A percentile compares a stretch with the other conserved stretches of the same genome.
Evolutionary conservation across 2,888 invertebrate species (phyloP).

Genomic region (Chymomyza procnemis): DNA sequence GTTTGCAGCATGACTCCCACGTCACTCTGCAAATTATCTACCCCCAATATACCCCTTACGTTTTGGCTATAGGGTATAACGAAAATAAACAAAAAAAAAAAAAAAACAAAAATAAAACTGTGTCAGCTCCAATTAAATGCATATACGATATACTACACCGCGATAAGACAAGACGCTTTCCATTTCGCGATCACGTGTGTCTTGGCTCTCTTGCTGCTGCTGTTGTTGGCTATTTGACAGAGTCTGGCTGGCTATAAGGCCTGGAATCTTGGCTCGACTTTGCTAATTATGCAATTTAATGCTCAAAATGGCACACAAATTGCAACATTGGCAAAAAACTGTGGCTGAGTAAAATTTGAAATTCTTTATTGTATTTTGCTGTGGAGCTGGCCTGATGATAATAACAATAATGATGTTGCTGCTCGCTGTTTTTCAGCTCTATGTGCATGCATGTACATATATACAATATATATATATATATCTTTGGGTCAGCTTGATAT

Average conservation of each 20-base stretch:
- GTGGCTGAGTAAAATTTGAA: neutral
- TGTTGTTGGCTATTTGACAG: neutral
- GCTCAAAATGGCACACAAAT: conserved; percentile 39
- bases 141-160: conserved; percentile 22
- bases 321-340: conserved; percentile 48
- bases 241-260: neutral
- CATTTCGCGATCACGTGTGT: conserved; percentile 63
- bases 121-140: conserved; percentile 42
- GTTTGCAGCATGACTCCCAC: too few relatives aligned
- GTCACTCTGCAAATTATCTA: too few relatives aligned
- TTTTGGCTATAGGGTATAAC: neutral
- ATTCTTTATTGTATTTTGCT: neutral
- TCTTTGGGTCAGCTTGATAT: neutral
- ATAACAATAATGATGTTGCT: neutral
- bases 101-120: conserved; percentile 24
- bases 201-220: neutral
- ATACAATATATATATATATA: neutral
- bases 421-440: neutral
- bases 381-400: neutral
- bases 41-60: too few relatives aligned
- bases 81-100: neutral
- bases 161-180: conserved; percentile 57
- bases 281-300: conserved; percentile 69
- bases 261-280: neutral
- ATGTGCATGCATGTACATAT: neutral